Evolutionary conservation across 2,113 vertebrate species (phyloP), one percentile per base, ranked within the genome.

Genomic region (Amphiprion ocellaris): DNA sequence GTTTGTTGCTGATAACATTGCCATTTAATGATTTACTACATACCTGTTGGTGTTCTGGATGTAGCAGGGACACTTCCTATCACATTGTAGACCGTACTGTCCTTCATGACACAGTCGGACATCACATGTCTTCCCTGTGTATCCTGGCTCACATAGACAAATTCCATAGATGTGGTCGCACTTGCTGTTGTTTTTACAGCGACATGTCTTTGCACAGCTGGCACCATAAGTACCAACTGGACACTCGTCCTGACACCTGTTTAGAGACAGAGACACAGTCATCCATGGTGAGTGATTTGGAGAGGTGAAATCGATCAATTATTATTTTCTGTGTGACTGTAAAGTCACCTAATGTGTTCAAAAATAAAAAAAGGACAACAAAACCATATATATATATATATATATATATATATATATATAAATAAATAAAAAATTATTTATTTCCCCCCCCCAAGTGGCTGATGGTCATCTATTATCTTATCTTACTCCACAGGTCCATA

Each of bases 161-260:
- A 94, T 87, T 1, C 98, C 98, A 0, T 94, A 97, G 86, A 97
- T 95, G 17, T 98, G 97, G 89, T 96, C 96, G 63, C 98, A 99
- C 55, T 96, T 95, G 26, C 95, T 95, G 44, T 96, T 95, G 6
- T 99, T 98, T 83, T 93, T 72, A 75, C 98, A 99, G 41, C 65
- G 93, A 84, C 98, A 99, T 5, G 75, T 91, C 91, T 98, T 94
- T 0, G 94, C 83, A 74, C 98, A 99, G 26, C 24, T 91, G 10
- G 92, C 64, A 6, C 97, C 98, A 0, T 95, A 99, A 17, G 90
- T 95, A 2, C 98, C 97, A 37, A 99, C 94, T 0, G 96, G 95
- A 70, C 98, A 99, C 82, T 99, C 92, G 0, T 99, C 97, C 85
- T 99, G 98, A 85, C 98, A 99, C 59, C 98, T 99, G 82, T 37